Percentiles rank a stretch among this genome's conserved stretches.
phyloP scores from a whole-genome alignment of 2,888 invertebrate species.

The Torymus texanus region DNA sequence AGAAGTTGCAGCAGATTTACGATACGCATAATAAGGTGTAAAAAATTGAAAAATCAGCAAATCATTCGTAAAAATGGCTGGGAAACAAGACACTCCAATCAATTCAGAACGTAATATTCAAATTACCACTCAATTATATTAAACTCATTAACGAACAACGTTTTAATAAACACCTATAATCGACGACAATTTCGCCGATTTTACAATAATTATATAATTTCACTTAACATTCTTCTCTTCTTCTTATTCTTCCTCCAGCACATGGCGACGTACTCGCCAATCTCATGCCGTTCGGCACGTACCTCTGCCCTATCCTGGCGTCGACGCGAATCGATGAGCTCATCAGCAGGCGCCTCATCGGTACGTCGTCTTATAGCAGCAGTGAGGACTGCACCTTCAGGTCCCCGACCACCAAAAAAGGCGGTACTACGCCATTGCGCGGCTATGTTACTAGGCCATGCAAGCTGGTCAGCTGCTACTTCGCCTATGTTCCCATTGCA shows the following conservation, averaged over 20 bases:
- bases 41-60: too few species aligned
- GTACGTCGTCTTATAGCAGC: conserved; percentile 83
- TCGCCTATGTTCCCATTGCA: conserved; percentile 80
- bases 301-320: conserved; percentile 76
- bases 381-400: conserved; percentile 69
- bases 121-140: too few species aligned
- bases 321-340: conserved; percentile 77
- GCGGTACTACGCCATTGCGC: conserved; percentile 72
- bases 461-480: conserved; percentile 81
- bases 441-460: conserved; percentile 77
- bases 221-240: background rate
- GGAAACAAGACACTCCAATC: too few species aligned
- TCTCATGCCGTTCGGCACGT: conserved; percentile 76
- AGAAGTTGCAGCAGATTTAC: too few species aligned
- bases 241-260: conserved; percentile 68
- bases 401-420: conserved; percentile 69
- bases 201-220: too few species aligned
- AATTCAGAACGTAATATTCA: too few species aligned
- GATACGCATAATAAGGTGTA: too few species aligned
- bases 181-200: too few species aligned
- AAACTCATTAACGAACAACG: too few species aligned
- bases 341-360: conserved; percentile 79
- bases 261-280: conserved; percentile 79
- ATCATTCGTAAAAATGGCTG: too few species aligned
- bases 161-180: background rate